Percentiles rank a stretch among this genome's conserved stretches.
These are phyloP conservation scores for Noctua fimbriata DNA, from an alignment of 2,888 invertebrate genomes.

Conservation along the genomic window DNA sequence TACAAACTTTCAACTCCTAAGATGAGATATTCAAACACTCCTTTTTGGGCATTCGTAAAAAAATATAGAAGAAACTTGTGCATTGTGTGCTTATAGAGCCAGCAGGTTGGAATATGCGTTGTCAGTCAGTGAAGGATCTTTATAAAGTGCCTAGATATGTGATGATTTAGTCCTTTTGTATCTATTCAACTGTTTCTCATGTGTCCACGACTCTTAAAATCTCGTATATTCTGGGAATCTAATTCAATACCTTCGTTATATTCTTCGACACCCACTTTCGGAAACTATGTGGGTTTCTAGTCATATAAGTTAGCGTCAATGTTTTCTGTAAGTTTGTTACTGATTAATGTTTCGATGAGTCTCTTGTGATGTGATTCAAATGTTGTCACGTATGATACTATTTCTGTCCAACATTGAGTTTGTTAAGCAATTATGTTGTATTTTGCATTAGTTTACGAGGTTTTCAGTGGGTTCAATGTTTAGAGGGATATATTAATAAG, in stretches of 20 bases:
- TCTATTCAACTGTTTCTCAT: background rate
- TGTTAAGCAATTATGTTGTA: slow-evolving; percentile 3
- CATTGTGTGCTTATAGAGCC: background rate
- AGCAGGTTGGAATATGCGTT: background rate
- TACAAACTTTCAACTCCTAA: too few relatives aligned
- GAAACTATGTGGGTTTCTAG: background rate
- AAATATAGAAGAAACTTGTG: background rate
- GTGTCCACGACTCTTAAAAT: background rate
- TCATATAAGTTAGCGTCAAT: background rate
- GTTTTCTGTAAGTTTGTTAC: slow-evolving; percentile 2
- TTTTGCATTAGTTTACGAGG: background rate
- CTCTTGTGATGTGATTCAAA: slow-evolving; percentile 38
- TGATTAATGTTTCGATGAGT: slow-evolving; percentile 14
- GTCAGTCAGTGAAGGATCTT: background rate
- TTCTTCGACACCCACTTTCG: background rate
- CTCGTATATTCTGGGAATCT: background rate
- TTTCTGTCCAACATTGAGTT: slow-evolving; percentile 6
- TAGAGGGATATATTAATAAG: too few relatives aligned
- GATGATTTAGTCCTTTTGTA: background rate
- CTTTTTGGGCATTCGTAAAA: too few relatives aligned
- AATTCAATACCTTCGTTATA: background rate
- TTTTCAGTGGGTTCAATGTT: background rate
- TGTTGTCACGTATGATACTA: slow-evolving; percentile 11
- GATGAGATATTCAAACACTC: too few relatives aligned
- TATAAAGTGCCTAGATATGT: background rate